Evolutionary conservation across 2,888 invertebrate species (phyloP), one percentile per base, ranked within the genome.

Genomic region (Eristalis pertinax): DNA sequence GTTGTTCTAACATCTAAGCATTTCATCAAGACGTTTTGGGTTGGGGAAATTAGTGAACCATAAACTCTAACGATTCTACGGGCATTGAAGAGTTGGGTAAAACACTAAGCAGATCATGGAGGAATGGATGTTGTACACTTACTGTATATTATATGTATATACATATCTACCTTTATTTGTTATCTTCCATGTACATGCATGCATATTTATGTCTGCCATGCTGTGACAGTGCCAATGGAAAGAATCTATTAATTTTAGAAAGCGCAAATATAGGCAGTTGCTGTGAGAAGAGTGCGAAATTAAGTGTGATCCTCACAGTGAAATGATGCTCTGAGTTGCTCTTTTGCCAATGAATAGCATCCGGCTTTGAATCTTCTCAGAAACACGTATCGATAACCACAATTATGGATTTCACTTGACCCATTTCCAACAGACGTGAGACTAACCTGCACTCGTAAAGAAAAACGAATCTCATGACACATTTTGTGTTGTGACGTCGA

Each of bases 341-440:
- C 60, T 13, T 80, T 75, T 56, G 64, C 83, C 58, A 56, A 78
- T 69, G 58, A 64, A 22, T 69, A 15, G 68, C 68, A 81, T 85
- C 84, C 81, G 84, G 84, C 72, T 80, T 62, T 72, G 24, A 19
- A 32, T 63, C n/a, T 72, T 13, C 73, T 63, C 22, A 72, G 75
- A 60, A 35, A 69, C 35, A 38, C 32, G 41, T 67, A 81, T 84
- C 65, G 72, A 80, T 73, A 68, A 77, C 63, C 56, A 81, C 67
- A 35, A 58, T 74, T 73, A 85, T 72, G 76, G 68, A 58, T 81
- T 68, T 81, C 76, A 73, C 63, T 85, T 85, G 84, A 81, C 84
- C 84, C 68, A 81, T 81, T 85, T 77, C 15, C 26, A 56, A 15
- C 41, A 62, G 43, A 60, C 24, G 60, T 13, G 24, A 64, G 43